A percentile compares a stretch with the other conserved stretches of the same genome.
Evolutionary conservation across 2,113 vertebrate species (phyloP).

Genomic region (Cyphomyrus plagiostoma): DNA sequence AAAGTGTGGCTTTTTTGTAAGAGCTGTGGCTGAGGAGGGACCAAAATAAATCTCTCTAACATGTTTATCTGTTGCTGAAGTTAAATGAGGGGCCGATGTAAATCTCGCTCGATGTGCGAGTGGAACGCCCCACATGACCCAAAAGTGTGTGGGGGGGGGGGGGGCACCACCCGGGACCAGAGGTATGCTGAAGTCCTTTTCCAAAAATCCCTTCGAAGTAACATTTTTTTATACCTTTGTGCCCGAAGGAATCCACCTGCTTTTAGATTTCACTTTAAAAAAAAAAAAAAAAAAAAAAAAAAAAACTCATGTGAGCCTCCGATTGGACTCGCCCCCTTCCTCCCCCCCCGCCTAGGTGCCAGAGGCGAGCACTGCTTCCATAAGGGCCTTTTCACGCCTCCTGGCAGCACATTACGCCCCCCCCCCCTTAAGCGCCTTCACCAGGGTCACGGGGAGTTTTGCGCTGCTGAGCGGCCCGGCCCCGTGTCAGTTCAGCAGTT

Average conservation of each 20-base stretch:
- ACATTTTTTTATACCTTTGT: not conserved
- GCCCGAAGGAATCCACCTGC: not conserved
- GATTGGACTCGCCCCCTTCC: too few species aligned
- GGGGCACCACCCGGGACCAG: not conserved
- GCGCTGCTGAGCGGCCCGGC: not conserved
- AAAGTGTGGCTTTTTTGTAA: not conserved
- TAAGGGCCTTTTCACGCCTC: constrained; percentile 50
- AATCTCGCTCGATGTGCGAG: not conserved
- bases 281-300: too few species aligned
- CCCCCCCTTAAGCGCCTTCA: constrained; percentile 25
- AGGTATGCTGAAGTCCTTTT: not conserved
- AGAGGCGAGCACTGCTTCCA: constrained; percentile 29
- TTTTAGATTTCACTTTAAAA: not conserved
- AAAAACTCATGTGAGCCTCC: not conserved
- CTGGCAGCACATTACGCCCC: constrained; percentile 22
- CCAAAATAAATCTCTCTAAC: not conserved
- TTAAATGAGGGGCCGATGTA: not conserved
- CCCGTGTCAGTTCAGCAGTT: constrained; percentile 38
- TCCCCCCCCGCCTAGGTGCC: constrained; percentile 12
- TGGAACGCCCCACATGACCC: not conserved
- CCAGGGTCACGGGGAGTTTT: constrained; percentile 29
- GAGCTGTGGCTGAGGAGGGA: not conserved
- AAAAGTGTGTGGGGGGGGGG: not conserved
- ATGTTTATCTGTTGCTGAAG: not conserved
- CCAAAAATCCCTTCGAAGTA: not conserved